Percentiles rank a stretch among this genome's conserved stretches.
Evolutionary conservation across 2,888 invertebrate genomes (phyloP).

Genomic region (Chymomyza amoena): DNA sequence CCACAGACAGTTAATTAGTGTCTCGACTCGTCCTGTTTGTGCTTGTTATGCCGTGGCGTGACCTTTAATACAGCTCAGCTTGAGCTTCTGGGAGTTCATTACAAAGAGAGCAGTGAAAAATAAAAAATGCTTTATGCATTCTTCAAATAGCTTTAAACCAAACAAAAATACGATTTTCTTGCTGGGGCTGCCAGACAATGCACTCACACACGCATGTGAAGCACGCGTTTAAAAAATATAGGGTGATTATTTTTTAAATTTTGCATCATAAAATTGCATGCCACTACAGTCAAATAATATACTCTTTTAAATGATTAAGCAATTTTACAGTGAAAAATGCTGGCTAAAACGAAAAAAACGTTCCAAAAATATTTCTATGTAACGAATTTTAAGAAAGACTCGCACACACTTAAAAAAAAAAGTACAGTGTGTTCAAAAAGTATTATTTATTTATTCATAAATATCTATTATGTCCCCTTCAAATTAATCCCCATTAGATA

Average conservation of each 20-base stretch:
- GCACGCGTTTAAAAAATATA: background rate
- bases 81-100: slow-evolving; percentile 6
- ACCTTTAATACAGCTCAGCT: slow-evolving; percentile 48
- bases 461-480: too few species aligned
- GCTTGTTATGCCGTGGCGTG: slow-evolving; percentile 14
- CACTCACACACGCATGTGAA: slow-evolving; percentile 2
- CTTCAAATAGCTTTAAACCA: slow-evolving; percentile 56
- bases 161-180: slow-evolving; percentile 1
- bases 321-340: too few species aligned
- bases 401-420: too few species aligned
- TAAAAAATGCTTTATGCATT: slow-evolving; percentile 35
- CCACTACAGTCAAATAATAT: too few species aligned
- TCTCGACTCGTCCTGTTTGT: slow-evolving; percentile 21
- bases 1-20: slow-evolving; percentile 59
- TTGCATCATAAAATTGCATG: too few species aligned
- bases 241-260: background rate
- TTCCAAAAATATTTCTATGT: too few species aligned
- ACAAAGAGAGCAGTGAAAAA: background rate
- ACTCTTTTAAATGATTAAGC: too few species aligned
- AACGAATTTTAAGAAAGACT: too few species aligned
- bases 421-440: too few species aligned
- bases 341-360: too few species aligned
- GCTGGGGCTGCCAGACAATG: slow-evolving; percentile 5
- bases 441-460: too few species aligned
- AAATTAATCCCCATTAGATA: too few species aligned